Evolutionary conservation across 2,113 vertebrate genomes (phyloP).

Genomic region (Malurus alboscapulatus): DNA sequence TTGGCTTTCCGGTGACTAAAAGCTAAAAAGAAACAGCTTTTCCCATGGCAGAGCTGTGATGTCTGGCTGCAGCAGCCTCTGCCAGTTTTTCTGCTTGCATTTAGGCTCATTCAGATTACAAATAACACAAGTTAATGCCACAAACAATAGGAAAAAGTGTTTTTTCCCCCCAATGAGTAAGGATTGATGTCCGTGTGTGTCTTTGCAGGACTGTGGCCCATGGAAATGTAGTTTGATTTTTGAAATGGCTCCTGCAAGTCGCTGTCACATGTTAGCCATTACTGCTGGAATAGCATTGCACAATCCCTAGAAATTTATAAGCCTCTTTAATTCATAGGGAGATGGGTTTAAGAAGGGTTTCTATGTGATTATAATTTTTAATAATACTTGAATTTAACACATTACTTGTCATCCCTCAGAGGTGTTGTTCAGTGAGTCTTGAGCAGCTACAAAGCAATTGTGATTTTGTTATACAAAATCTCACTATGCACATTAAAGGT

Average conservation of each 20-base stretch:
- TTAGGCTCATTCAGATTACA: not conserved
- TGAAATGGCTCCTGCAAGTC: conserved; percentile 21
- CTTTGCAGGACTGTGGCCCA: not conserved
- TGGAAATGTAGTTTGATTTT: not conserved
- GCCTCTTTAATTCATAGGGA: conserved; percentile 36
- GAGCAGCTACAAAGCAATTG: not conserved
- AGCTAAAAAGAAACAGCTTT: not conserved
- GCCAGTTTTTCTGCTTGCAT: not conserved
- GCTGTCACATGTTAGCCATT: not conserved
- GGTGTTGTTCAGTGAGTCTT: not conserved
- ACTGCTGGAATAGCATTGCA: not conserved
- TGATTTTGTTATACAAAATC: not conserved
- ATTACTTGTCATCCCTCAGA: not conserved
- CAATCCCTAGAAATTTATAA: conserved; percentile 14
- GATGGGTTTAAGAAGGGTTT: conserved; percentile 18
- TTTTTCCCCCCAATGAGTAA: not conserved
- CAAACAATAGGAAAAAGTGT: not conserved
- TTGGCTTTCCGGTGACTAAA: not conserved
- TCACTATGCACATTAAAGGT: not conserved
- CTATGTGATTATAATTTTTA: not conserved
- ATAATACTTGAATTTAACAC: not conserved
- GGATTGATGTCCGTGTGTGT: not conserved
- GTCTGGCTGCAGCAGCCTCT: not conserved
- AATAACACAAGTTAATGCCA: not conserved
- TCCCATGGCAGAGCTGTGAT: accelerated